Base-by-base conservation (phyloP, 2,888 invertebrate genomes). In the Galeopsomyia nigrocyanea region DNA sequence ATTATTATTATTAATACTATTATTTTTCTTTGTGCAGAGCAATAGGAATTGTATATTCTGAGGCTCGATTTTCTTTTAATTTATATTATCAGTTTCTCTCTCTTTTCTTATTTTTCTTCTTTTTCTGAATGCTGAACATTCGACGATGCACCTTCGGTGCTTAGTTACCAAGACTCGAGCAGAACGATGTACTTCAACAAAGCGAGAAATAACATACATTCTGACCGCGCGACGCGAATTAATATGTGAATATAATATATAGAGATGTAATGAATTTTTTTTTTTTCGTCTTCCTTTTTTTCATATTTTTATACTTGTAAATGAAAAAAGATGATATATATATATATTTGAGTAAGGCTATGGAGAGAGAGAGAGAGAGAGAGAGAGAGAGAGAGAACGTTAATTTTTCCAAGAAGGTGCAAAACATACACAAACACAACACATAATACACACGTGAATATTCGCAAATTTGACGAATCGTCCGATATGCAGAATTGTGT, bases 131-230 rank as follows among this genome's bases (percentile, higher is more conserved):
- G 39, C 39, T 39, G 39, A 39, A 39, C 39, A 39, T 39, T 39
- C 39, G 39, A 39, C 7, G 7, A 39, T 39, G 39, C 39, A 75
- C 68, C 73, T 75, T 75, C 75, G 75, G 75, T 75, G 75, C 75
- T 75, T 72, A 75, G 75, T 73, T 73, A 75, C 72, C 75, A 73
- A 71, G 68, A 66, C 73, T 73, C 68, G 70, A 73, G 68, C 70
- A 75, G 70, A 67, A 68, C 68, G 71, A 75, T 75, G 68, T 75
- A 71, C 68, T 75, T 71, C 66, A 68, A 53, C 13, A 17, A 60
- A 61, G 68, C 50, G 50, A 71, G 6, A 53, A 7, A 67, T 68
- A 56, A 39, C 7, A 74, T 64, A 71, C 61, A 65, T 68, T 74
- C 60, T 68, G 56, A 71, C 71, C 71, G 68, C 60, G 71, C 58